phyloP scores from a whole-genome alignment of 2,797 vertebrate genomes.

The Podargus strigoides region DNA sequence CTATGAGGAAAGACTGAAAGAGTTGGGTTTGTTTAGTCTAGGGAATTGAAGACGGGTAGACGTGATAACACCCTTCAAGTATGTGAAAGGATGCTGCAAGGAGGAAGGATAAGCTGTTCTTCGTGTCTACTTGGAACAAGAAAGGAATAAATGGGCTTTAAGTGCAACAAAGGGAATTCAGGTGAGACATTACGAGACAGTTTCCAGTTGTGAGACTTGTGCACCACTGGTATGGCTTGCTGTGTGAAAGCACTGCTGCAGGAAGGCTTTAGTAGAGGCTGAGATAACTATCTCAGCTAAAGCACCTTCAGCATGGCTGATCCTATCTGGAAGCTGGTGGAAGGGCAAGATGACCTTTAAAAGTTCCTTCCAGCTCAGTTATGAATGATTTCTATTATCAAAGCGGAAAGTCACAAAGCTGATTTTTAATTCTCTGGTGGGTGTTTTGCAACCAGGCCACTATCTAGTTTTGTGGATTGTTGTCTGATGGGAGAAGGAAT shows the following conservation, averaged over 20 bases:
- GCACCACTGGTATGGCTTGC: not conserved
- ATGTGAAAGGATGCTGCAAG: not conserved
- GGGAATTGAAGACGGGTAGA: not conserved
- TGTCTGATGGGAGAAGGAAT: not conserved
- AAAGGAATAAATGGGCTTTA: not conserved
- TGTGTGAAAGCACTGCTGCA: not conserved
- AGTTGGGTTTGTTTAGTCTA: constrained; percentile 40
- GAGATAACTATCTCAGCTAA: not conserved
- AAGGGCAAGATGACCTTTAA: not conserved
- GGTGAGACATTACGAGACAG: not conserved
- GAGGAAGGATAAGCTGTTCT: not conserved
- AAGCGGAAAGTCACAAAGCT: not conserved
- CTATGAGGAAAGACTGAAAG: constrained; percentile 23
- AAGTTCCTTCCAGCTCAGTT: not conserved
- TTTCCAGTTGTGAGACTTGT: not conserved
- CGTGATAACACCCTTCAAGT: not conserved
- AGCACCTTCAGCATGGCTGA: not conserved
- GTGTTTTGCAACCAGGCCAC: not conserved
- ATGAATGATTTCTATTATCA: not conserved
- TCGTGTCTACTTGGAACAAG: not conserved
- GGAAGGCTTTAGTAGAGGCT: not conserved
- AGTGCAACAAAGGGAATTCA: not conserved
- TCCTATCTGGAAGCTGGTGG: not conserved
- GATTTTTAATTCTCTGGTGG: not conserved
- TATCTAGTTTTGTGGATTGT: not conserved